Evolutionary conservation across 2,797 vertebrate species (phyloP), one percentile per base, ranked within the genome.

Genomic region (Hozukius guyotensis): DNA sequence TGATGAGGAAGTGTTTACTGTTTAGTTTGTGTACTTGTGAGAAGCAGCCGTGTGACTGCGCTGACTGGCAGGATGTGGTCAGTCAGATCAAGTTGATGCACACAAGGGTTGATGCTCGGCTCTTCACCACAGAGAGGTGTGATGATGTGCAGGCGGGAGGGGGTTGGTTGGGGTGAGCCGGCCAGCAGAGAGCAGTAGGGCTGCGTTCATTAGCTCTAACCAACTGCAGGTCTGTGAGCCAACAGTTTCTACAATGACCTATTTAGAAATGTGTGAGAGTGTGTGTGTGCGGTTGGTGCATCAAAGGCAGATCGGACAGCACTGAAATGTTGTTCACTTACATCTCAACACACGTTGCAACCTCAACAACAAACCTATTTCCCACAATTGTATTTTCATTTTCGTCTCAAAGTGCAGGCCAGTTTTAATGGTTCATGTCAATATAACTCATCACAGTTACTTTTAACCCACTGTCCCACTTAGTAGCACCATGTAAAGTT

Each of bases 1-100:
- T 81, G 52, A 83, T 77, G 36, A 60, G 49, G 36, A 36, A 84
- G 73, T 49, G 32, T 62, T 49, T 77, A 49, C 63, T 68, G 82
- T 83, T 90, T 78, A 36, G 55, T 82, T 89, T 87, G 66, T 87
- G 67, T 80, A 69, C 76, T 83, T 82, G 87, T 94, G 92, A 91
- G 87, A 92, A 90, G 46, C 80, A 78, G 59, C 75, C 13, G 68
- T 75, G 74, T 83, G 82, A 92, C 78, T 88, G 82, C 79, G 52
- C 84, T 88, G 70, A 85, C 73, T 90, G 83, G 74, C 94, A 95
- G 95, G 95, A 96, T 96, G 95, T 96, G 95, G 94, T 94, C 94
- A 94, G 79, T 95, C 69, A 88, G 82, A 86, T 80, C 61, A 62
- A 60, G 71, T 74, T 84, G 78, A 78, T 88, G 87, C 86, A 85